Base-by-base conservation (phyloP, 2,113 vertebrate genomes). In the Ictalurus furcatus region DNA sequence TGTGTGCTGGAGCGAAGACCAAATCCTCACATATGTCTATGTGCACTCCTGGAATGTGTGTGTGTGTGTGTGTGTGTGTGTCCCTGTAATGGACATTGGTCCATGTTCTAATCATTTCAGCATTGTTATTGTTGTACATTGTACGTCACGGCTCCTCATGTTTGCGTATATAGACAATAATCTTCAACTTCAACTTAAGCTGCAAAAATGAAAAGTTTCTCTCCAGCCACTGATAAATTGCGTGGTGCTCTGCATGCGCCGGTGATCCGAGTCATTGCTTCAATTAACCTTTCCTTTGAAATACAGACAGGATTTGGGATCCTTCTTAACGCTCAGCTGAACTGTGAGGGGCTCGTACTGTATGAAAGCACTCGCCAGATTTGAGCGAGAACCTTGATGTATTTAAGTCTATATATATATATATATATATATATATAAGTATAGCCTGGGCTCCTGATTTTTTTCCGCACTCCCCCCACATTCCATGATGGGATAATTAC, bases 241-340 rank as follows among this genome's bases (percentile, higher is more conserved):
- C 9, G 11, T 17, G 21, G 25, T 21, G 61, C 58, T 37, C 71
- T 8, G 19, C 23, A 21, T 74, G 34, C 19, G 8, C 71, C 37
- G 9, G 21, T 40, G 54, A 76, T 59, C 71, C 56, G 16, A 79
- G 37, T 5, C 56, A 34, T 25, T 37, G 59, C 48, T 30, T 30
- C 61, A 81, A 69, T 54, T 52, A 81, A 81, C 61, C 76, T 80
- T 79, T 87, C 37, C 73, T 87, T n/a, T 34, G 59, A 54, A 80
- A 87, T 30, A 58, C 23, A 54, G 59, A 44, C 73, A n/a, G n/a
- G 85, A 56, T 25, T 37, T 16, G 28, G 40, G 85, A 17, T 48
- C 34, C 19, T 74, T 40, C 37, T 52, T 59, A 86, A 74, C 8
- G 17, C 67, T 21, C 6, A 30, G 37, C 54, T 79, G 73, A 63